Base-by-base conservation (phyloP, 2,888 invertebrate genomes). In the Byasa hedistus region DNA sequence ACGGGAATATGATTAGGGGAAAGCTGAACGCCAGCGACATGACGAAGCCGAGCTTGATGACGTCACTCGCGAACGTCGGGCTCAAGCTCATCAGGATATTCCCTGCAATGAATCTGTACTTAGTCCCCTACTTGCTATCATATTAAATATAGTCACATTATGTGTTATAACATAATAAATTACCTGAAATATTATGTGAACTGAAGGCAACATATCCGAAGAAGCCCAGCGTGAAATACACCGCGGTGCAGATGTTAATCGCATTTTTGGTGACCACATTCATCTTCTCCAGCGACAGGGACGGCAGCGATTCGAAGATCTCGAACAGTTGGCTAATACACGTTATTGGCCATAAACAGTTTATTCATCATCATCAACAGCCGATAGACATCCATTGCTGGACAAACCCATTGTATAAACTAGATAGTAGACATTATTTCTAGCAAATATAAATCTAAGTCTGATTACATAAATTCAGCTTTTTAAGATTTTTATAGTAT, bases 1-100 rank as follows among this genome's bases (percentile, higher is more conserved):
- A 98, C 0, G 99, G 99, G 86, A 99, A 99, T 82, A 99, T 97
- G 75, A 98, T 97, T 71, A 99, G 93, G 1, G 99, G 99, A 89
- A 99, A 99, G 80, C 98, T 98, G 83, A 98, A 97, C 21, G 98
- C 98, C 39, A 99, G 94, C 0, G 98, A 98, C 76, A 98, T 91
- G 12, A 99, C 96, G 91, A 99, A 99, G 32, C 98, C 98, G 71
- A 98, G 93, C 92, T 98, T 98, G 78, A 99, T 97, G 67, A 96
- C 93, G 86, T 98, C 97, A 74, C 96, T 97, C 51, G 96, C 93
- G 80, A 95, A 90, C 3, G 97, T 96, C 0, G 96, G 95, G 39
- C 95, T 94, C 75, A 99, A 95, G 83, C 96, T 96, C 84, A 98
- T 94, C 70, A 99, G 92, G 71, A 99, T 95, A 83, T 99, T 99